Evolutionary conservation across 1,140 invertebrate genomes (phyloP).

Genomic region (Lepidurus packardi): DNA sequence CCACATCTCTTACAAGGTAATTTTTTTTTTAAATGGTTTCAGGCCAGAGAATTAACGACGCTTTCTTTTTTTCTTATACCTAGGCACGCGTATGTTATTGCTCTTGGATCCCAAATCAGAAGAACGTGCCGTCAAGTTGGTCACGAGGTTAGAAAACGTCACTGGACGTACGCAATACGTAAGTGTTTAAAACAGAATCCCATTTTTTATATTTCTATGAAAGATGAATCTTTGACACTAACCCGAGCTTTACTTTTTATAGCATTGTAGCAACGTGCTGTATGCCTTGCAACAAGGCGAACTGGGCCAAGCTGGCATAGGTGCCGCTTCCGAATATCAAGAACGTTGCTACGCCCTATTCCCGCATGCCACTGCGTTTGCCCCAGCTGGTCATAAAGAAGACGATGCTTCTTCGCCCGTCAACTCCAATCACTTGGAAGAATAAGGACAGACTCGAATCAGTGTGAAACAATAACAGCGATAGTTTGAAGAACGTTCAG

Average conservation of each 20-base stretch:
- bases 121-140: slow-evolving; percentile 55
- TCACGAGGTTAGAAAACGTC: slow-evolving; percentile 52
- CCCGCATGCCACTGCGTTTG: slow-evolving; percentile 49
- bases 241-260: slow-evolving; percentile 40
- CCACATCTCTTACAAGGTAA: slow-evolving; percentile 63
- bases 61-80: slow-evolving; percentile 37
- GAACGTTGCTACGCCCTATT: slow-evolving; percentile 64
- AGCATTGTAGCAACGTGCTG: slow-evolving; percentile 71
- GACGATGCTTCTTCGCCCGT: slow-evolving; percentile 29
- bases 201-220: slow-evolving; percentile 31
- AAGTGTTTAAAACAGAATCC: slow-evolving; percentile 37
- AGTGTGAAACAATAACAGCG: not conserved
- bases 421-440: slow-evolving; percentile 24
- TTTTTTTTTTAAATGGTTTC: slow-evolving; percentile 32
- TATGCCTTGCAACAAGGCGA: slow-evolving; percentile 67
- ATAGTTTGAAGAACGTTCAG: not conserved
- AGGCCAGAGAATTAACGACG: slow-evolving; percentile 26
- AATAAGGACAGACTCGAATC: slow-evolving; percentile 10
- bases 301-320: slow-evolving; percentile 62
- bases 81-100: slow-evolving; percentile 61
- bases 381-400: slow-evolving; percentile 32
- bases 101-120: slow-evolving; percentile 57
- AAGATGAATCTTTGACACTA: slow-evolving; percentile 36
- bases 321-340: slow-evolving; percentile 61
- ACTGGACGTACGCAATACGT: slow-evolving; percentile 39